Conservation (phyloP, 2,888 invertebrate genomes). For the Monopis laevigella region DNA sequence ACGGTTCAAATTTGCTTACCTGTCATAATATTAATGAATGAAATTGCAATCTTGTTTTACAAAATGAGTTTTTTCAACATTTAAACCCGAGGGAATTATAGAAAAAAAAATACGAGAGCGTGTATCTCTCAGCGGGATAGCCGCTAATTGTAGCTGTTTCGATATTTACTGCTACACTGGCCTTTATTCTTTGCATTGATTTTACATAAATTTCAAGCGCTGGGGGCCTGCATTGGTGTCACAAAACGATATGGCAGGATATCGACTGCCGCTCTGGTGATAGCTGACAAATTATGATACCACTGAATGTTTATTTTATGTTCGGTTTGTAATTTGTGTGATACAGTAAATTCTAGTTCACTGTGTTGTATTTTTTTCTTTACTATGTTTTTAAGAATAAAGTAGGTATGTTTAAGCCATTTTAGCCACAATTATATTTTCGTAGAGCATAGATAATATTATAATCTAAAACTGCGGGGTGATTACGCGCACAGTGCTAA, state of each 20-base stretch:
- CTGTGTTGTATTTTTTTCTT: too few relatives aligned
- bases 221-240: background rate
- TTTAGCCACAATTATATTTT: too few relatives aligned
- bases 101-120: background rate
- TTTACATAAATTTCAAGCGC: constrained; percentile 27
- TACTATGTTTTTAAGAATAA: too few relatives aligned
- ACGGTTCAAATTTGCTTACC: too few relatives aligned
- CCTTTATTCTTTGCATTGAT: constrained; percentile 35
- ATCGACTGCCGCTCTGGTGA: background rate
- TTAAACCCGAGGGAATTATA: background rate
- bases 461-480: too few relatives aligned
- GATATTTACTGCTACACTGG: constrained; percentile 28
- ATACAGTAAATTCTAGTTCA: too few relatives aligned
- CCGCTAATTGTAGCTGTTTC: constrained; percentile 33
- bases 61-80: constrained; percentile 1
- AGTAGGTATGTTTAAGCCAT: too few relatives aligned
- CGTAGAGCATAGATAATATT: too few relatives aligned
- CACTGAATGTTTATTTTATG: constrained; percentile 1
- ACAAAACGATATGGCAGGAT: background rate
- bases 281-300: constrained; percentile 2
- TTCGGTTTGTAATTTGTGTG: background rate
- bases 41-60: background rate
- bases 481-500: too few relatives aligned
- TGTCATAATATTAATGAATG: too few relatives aligned
- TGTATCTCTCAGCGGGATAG: constrained; percentile 21